A percentile compares a stretch with the other conserved stretches of the same genome.
phyloP scores from a whole-genome alignment of 2,113 vertebrate genomes.

The Tachycineta bicolor region DNA sequence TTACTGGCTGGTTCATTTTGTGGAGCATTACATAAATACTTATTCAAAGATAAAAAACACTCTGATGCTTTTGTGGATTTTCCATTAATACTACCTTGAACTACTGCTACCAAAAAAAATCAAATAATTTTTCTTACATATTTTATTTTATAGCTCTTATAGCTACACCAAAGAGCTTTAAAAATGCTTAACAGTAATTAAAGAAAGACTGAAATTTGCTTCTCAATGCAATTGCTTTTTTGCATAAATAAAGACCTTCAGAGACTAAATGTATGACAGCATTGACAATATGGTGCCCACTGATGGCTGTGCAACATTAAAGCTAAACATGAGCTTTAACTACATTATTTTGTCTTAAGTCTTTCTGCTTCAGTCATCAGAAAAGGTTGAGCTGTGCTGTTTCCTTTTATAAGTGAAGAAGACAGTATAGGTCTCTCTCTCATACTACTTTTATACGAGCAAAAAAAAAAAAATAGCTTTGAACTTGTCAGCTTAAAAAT shows the following conservation, averaged over 20 bases:
- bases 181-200: not conserved
- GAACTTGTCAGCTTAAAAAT: not conserved
- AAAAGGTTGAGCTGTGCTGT: not conserved
- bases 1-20: not conserved
- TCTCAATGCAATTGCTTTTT: not conserved
- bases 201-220: not conserved
- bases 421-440: accelerated
- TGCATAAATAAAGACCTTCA: not conserved
- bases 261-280: not conserved
- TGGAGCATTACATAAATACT: not conserved
- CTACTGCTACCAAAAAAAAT: not conserved
- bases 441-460: accelerated
- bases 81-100: not conserved
- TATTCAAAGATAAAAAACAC: not conserved
- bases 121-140: accelerated
- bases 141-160: not conserved
- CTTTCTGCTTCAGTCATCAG: not conserved
- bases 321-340: not conserved
- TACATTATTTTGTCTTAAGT: not conserved
- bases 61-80: not conserved
- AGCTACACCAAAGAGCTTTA: not conserved
- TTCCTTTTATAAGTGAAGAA: not conserved
- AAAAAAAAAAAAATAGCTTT: not conserved
- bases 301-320: not conserved
- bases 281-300: not conserved